Conservation (phyloP, 2,888 invertebrate species). For the Erebia palarica region DNA sequence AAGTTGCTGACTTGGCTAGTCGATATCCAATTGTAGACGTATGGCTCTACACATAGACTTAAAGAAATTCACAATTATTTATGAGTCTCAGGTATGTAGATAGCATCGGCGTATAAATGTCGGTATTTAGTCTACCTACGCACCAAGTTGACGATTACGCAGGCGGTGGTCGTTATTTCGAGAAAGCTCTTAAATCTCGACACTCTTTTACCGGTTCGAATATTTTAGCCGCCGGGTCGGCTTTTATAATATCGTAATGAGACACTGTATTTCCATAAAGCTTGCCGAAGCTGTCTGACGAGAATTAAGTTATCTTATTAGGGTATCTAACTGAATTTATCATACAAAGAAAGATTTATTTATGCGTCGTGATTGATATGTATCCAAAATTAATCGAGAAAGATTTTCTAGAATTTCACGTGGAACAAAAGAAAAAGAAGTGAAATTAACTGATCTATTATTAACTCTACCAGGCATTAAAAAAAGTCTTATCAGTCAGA, state of each 20-base stretch:
- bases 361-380: neutral
- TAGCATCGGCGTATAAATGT: neutral
- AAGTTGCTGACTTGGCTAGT: no score
- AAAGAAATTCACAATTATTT: no score
- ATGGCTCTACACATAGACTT: no score
- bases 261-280: constrained; percentile 15
- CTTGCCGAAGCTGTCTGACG: constrained; percentile 1
- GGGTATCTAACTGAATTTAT: constrained; percentile 8
- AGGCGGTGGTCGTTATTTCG: constrained; percentile 50
- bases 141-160: constrained; percentile 50
- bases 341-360: neutral
- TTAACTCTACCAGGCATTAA: no score
- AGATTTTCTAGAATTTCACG: no score
- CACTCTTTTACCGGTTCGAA: constrained; percentile 16
- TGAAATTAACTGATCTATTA: no score
- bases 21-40: no score
- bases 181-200: constrained; percentile 42
- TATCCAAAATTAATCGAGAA: neutral
- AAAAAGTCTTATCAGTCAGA: no score
- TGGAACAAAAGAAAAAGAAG: no score
- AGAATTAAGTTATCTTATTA: constrained; percentile 2
- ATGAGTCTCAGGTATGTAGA: no score
- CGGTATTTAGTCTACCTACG: constrained; percentile 36
- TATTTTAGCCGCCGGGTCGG: constrained; percentile 17
- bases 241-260: constrained; percentile 19